These are phyloP conservation scores for Centropus bengalensis DNA, from an alignment of 2,113 vertebrate species.

Conservation along the genomic window DNA sequence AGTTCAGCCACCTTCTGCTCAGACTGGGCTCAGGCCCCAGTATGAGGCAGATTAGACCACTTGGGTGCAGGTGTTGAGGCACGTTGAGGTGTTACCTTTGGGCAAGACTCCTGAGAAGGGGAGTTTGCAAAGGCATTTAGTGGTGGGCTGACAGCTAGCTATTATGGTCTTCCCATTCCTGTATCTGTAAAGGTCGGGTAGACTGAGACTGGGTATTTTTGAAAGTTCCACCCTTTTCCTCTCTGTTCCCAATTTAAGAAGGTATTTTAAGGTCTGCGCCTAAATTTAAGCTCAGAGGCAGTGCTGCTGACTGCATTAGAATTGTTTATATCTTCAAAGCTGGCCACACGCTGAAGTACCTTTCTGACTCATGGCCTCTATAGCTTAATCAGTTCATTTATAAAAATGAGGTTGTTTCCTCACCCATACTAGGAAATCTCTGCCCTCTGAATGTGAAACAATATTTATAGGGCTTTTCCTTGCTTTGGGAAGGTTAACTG, in stretches of 20 bases:
- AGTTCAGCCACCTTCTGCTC: neutral
- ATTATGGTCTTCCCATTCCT: neutral
- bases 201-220: neutral
- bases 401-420: slow-evolving; percentile 44
- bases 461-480: slow-evolving; percentile 21
- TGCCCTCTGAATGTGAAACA: slow-evolving; percentile 22
- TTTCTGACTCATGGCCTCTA: slow-evolving; percentile 58
- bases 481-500: neutral
- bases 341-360: neutral
- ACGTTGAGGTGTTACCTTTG: neutral
- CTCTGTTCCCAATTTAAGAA: slow-evolving; percentile 33
- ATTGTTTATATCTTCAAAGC: slow-evolving; percentile 59
- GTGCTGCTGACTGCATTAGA: slow-evolving; percentile 47
- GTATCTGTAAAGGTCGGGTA: neutral
- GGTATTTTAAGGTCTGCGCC: slow-evolving; percentile 38
- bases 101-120: neutral
- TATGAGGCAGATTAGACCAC: neutral
- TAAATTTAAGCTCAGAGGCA: slow-evolving; percentile 46
- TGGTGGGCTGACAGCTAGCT: neutral
- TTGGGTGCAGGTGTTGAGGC: neutral
- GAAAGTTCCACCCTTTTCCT: neutral
- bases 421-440: slow-evolving; percentile 28
- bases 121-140: neutral
- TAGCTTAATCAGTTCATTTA: slow-evolving; percentile 50
- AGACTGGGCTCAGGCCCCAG: neutral